Percentiles rank a stretch among this genome's conserved stretches.
Evolutionary conservation across 2,888 invertebrate species (phyloP).

Genomic region (Dioctria linearis): DNA sequence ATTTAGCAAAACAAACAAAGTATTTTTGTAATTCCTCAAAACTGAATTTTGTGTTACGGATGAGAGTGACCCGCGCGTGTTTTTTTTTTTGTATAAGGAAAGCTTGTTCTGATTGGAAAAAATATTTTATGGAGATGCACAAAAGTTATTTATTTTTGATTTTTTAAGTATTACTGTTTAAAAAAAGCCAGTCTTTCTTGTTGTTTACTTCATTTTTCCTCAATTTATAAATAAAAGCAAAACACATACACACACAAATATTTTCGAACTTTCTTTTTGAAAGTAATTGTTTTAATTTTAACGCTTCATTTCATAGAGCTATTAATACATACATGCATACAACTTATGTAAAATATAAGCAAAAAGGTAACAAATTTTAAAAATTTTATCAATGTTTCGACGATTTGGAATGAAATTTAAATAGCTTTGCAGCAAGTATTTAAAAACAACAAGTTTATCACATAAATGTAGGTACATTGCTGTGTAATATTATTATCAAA

Average conservation of each 20-base stretch:
- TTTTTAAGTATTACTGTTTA: slow-evolving; percentile 4
- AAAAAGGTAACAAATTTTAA: slow-evolving; percentile 22
- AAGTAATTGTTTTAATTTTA: slow-evolving; percentile 5
- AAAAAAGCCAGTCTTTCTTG: too few species aligned
- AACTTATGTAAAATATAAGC: neutral
- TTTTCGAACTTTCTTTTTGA: neutral
- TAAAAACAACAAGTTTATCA: slow-evolving; percentile 30
- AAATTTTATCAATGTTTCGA: slow-evolving; percentile 21
- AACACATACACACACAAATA: neutral
- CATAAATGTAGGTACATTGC: neutral
- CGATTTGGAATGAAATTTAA: neutral
- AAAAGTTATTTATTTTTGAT: slow-evolving; percentile 30
- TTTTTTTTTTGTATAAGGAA: slow-evolving; percentile 18
- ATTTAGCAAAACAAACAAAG: slow-evolving; percentile 30
- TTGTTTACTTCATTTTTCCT: too few species aligned
- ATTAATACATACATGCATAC: neutral
- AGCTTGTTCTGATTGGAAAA: slow-evolving; percentile 28
- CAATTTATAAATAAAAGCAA: too few species aligned
- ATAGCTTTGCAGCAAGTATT: neutral
- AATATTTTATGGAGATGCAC: slow-evolving; percentile 11
- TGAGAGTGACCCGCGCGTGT: slow-evolving; percentile 13
- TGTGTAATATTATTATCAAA: slow-evolving; percentile 22
- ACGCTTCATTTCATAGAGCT: neutral
- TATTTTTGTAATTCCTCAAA: slow-evolving; percentile 37
- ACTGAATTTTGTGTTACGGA: slow-evolving; percentile 8